Evolutionary conservation across 2,113 vertebrate species (phyloP).

Genomic region (Turdus rufiventris): DNA sequence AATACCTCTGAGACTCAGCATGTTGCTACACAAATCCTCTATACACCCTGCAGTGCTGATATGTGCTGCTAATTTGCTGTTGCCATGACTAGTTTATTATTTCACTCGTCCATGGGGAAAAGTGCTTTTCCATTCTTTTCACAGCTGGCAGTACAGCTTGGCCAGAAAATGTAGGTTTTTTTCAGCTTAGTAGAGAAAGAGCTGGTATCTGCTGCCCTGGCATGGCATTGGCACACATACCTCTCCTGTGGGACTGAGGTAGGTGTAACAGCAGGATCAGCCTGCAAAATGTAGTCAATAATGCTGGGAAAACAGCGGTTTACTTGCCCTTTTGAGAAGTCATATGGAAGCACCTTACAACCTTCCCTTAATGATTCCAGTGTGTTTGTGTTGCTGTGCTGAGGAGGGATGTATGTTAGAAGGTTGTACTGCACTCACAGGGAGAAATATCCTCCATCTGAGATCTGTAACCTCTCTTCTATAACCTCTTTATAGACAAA

Average conservation of each 20-base stretch:
- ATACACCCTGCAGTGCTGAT: background rate
- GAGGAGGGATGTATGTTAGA: background rate
- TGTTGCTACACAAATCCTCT: background rate
- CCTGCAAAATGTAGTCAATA: background rate
- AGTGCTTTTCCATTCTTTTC: background rate
- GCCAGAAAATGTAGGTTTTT: background rate
- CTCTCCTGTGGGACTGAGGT: background rate
- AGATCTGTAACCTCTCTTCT: rapidly evolving
- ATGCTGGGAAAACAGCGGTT: background rate
- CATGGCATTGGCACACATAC: rapidly evolving
- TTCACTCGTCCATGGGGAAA: background rate
- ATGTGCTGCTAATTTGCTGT: background rate
- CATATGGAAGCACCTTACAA: background rate
- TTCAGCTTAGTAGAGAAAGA: background rate
- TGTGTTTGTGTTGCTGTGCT: background rate
- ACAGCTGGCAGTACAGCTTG: background rate
- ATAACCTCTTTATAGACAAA: background rate
- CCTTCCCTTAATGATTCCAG: background rate
- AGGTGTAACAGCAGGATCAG: background rate
- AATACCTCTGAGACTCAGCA: background rate
- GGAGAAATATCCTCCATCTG: background rate
- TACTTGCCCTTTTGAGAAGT: background rate
- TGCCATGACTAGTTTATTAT: background rate
- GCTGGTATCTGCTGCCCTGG: background rate
- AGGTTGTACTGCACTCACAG: rapidly evolving